Evolutionary conservation across 2,113 vertebrate genomes (phyloP).

Genomic region (Mohoua ochrocephala): DNA sequence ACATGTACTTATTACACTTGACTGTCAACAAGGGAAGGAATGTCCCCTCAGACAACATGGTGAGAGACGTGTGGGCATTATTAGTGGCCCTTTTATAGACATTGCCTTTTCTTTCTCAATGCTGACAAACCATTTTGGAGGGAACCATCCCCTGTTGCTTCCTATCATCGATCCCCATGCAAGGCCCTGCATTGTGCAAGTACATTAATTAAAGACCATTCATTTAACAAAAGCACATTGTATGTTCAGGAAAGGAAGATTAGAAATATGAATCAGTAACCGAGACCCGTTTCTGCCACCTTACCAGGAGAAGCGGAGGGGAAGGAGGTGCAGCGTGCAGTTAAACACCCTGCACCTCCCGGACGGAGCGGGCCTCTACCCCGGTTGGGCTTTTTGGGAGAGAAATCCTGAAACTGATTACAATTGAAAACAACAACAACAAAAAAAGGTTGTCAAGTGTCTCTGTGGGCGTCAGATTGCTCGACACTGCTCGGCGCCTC

Average conservation of each 20-base stretch:
- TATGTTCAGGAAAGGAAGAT: slow-evolving; percentile 41
- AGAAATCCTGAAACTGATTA: not conserved
- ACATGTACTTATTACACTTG: slow-evolving; percentile 67
- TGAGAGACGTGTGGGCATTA: slow-evolving; percentile 73
- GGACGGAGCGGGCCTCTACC: not conserved
- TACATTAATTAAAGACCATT: slow-evolving; percentile 63
- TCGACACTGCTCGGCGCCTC: not conserved
- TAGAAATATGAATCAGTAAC: slow-evolving; percentile 44
- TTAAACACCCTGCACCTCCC: not conserved
- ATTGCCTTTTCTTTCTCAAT: slow-evolving; percentile 55
- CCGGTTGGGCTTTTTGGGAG: not conserved
- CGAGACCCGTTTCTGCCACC: not conserved
- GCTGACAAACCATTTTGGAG: slow-evolving; percentile 63
- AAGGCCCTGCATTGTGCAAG: slow-evolving; percentile 41
- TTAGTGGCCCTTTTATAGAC: slow-evolving; percentile 59
- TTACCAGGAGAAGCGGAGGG: not conserved
- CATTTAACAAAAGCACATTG: slow-evolving; percentile 48
- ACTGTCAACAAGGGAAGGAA: slow-evolving; percentile 60
- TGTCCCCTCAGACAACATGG: slow-evolving; percentile 64
- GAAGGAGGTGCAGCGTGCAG: not conserved
- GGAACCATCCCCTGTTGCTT: slow-evolving; percentile 63
- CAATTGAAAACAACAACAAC: not conserved
- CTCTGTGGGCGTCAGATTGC: not conserved
- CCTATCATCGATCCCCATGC: slow-evolving; percentile 59
- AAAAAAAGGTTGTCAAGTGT: not conserved